Evolutionary conservation across 2,888 invertebrate species (phyloP).

Genomic region (Lochmaea capreae): DNA sequence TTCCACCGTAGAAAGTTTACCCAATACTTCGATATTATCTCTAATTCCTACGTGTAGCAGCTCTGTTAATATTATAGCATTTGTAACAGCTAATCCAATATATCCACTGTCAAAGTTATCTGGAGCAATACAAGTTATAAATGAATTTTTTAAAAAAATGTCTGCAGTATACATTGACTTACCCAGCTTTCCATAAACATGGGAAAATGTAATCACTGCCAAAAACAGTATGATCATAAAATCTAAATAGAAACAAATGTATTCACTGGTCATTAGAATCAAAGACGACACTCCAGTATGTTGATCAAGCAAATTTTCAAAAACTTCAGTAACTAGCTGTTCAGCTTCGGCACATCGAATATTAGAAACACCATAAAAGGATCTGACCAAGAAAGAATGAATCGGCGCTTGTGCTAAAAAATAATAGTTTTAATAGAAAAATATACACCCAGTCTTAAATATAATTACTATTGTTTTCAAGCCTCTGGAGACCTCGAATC

Average conservation of each 20-base stretch:
- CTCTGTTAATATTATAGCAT: slow-evolving; percentile 79
- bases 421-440: slow-evolving; percentile 5
- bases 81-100: slow-evolving; percentile 79
- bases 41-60: slow-evolving; percentile 85
- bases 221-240: slow-evolving; percentile 73
- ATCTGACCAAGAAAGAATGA: slow-evolving; percentile 88
- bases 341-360: slow-evolving; percentile 84
- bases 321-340: slow-evolving; percentile 78
- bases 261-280: slow-evolving; percentile 71
- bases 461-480: slow-evolving; percentile 67
- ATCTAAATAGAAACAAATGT: slow-evolving; percentile 76
- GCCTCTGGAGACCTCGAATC: slow-evolving; percentile 78
- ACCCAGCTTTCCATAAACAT: slow-evolving; percentile 71
- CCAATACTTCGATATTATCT: slow-evolving; percentile 80
- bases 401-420: slow-evolving; percentile 81
- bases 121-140: slow-evolving; percentile 48
- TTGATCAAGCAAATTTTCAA: slow-evolving; percentile 78
- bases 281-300: slow-evolving; percentile 75
- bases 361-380: slow-evolving; percentile 86
- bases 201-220: slow-evolving; percentile 72
- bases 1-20: slow-evolving; percentile 83
- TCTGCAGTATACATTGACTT: no score
- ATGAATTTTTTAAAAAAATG: no score
- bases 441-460: background rate
- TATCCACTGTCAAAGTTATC: slow-evolving; percentile 73